Evolutionary conservation across 2,888 invertebrate genomes (phyloP), one percentile per base, ranked within the genome.

Genomic region (Heteropelma amictum): DNA sequence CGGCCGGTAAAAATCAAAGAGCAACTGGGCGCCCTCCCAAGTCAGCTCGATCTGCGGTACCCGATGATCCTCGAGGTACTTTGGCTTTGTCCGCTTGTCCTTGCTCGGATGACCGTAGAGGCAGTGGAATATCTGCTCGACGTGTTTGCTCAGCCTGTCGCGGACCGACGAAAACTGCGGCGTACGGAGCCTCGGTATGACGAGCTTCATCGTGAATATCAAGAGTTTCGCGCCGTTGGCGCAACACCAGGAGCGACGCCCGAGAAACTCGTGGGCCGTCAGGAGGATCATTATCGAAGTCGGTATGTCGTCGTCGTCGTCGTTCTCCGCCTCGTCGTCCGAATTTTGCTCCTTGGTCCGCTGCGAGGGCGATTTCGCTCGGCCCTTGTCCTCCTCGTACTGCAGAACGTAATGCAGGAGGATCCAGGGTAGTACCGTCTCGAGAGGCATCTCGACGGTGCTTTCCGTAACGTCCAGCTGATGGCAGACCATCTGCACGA

Each of bases 71-170:
- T 92, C 91, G 17, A 96, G 89, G 87, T 94, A 91, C 68, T 92
- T 88, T 0, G 86, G 83, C 42, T 85, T 85, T 1, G 79, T 84
- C 79, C 91, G 92, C 85, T 92, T 93, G 83, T 93, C 94, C 84
- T 93, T 94, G 70, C 92, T 93, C 0, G 95, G 95, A 89, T 96
- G 95, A 0, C 94, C 94, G 87, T 95, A 98, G 1, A 98, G 90
- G 87, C 98, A 98, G 88, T 93, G 97, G 72, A 94, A 91, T 74
- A 94, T 92, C 89, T 98, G 98, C 84, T 98, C 98, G 84, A 97
- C 91, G 79, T 95, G 93, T 80, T 95, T 94, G 72, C 92, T 93
- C 1, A 97, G 91, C 85, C 94, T 93, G 82, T 94, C 93, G 49
- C 93, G 90, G 26, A 92, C 91, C 49, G 91, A 90, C 17, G 93